Evolutionary conservation across 1,140 invertebrate species (phyloP), one percentile per base, ranked within the genome.

Genomic region (Manduca sexta): DNA sequence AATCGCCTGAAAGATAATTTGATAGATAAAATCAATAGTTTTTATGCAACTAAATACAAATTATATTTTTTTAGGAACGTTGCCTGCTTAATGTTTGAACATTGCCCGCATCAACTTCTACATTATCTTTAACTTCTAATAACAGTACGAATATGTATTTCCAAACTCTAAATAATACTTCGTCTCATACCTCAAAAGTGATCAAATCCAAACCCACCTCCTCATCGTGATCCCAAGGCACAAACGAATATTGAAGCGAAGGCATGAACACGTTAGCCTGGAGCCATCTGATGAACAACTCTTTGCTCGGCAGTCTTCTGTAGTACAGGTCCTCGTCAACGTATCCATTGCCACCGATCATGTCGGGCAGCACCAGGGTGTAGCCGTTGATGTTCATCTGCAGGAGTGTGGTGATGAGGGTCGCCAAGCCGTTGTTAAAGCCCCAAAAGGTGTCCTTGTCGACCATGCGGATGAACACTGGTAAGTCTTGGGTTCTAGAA

Each of bases 321-420:
- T n/a, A n/a, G n/a, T n/a, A n/a, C n/a, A n/a, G n/a, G n/a, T n/a
- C n/a, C n/a, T n/a, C n/a, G n/a, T 87, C 85, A 29, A 88, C 82
- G 26, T 95, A 95, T 0, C 91, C 93, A 73, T 97, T 97, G 7
- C 96, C 96, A 2, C 96, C 96, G 56, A 98, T 92, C 93, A 97
- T 96, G 70, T 98, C 96, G 0, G 96, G 95, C 1, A 98, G 77
- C 2, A 97, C 92, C 65, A 94, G 92, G 0, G 92, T 90, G 79
- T 97, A 98, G 8, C 96, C 96, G 58, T 93, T 90, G 17, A 97
- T 70, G 65, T 95, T 95, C 88, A 95, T 91, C 49, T 92, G 90
- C 3, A 97, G 77, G 0, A 94, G 79, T 1, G 93, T 93, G 0
- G 95, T 94, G 16, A 98, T 91, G 1, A 97, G 70, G 0, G 94